phyloP scores from a whole-genome alignment of 2,113 vertebrate genomes.

The Budorcas taxicolor region DNA sequence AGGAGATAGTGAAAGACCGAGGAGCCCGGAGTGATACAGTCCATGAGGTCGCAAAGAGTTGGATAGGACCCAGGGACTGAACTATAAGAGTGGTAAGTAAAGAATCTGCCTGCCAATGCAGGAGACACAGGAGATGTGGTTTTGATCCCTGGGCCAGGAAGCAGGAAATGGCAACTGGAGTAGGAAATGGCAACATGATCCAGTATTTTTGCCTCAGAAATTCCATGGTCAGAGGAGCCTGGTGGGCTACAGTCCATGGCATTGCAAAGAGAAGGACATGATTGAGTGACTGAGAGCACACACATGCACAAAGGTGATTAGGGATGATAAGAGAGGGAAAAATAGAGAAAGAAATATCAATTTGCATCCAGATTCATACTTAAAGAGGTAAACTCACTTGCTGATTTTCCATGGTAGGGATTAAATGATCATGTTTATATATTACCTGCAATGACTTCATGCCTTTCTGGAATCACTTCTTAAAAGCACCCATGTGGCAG shows the following conservation, averaged over 20 bases:
- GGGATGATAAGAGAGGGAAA: not conserved
- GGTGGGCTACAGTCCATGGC: not conserved
- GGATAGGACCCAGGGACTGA: not conserved
- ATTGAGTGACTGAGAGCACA: not conserved
- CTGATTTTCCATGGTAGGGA: not conserved
- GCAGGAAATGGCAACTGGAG: not conserved
- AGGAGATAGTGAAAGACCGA: not conserved
- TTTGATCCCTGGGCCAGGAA: not conserved
- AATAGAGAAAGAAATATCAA: not conserved
- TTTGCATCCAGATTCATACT: not conserved
- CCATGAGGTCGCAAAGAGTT: rapidly evolving
- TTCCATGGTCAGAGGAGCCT: not conserved
- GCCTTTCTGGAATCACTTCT: not conserved
- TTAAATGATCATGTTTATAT: not conserved
- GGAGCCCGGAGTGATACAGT: not conserved
- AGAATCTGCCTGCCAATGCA: not conserved
- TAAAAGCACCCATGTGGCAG: not conserved
- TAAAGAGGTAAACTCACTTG: not conserved
- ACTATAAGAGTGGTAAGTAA: not conserved
- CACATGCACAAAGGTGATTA: not conserved
- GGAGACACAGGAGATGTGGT: not conserved
- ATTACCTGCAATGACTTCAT: not conserved
- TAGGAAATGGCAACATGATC: not conserved
- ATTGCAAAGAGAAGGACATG: not conserved
- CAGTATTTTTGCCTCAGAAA: not conserved